Percentiles rank a stretch among this genome's conserved stretches.
Conservation (phyloP, 2,888 invertebrate genomes). For the Dorcus parallelipipedus region DNA sequence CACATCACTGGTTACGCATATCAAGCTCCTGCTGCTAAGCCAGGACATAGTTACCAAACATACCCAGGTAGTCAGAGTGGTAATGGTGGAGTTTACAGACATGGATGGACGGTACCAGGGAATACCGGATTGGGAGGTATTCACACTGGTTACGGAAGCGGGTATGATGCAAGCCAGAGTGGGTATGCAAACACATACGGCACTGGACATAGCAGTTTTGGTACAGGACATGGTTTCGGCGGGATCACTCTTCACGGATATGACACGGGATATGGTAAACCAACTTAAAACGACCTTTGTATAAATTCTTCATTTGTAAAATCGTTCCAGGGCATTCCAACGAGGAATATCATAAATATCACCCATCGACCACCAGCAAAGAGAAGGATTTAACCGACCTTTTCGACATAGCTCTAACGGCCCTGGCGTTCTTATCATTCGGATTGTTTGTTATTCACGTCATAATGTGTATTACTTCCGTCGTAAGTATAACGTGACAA, state of each 20-base stretch:
- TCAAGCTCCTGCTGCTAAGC: conserved; percentile 23
- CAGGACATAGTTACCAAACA: neutral
- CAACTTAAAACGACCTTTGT: neutral
- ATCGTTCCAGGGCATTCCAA: conserved; percentile 12
- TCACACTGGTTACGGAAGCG: neutral
- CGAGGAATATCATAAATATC: conserved; percentile 41
- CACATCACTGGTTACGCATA: conserved; percentile 57
- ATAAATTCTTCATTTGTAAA: neutral
- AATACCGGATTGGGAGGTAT: neutral
- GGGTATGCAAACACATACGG: neutral
- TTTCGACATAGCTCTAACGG: conserved; percentile 77
- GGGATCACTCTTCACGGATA: neutral
- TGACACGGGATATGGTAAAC: neutral
- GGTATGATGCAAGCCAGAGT: neutral
- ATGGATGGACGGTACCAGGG: neutral
- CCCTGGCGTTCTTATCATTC: conserved; percentile 76
- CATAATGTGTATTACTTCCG: conserved; percentile 66
- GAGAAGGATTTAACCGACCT: conserved; percentile 68
- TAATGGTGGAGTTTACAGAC: neutral
- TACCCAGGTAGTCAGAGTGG: neutral
- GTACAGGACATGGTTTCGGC: conserved; percentile 7
- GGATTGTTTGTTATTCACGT: conserved; percentile 78
- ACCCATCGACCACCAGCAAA: conserved; percentile 42
- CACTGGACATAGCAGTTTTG: conserved; percentile 19
- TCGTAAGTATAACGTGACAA: conserved; percentile 30